A percentile compares a stretch with the other conserved stretches of the same genome.
These are phyloP conservation scores for Nephrotoma appendiculata DNA, from an alignment of 2,888 invertebrate species.

Conservation along the genomic window DNA sequence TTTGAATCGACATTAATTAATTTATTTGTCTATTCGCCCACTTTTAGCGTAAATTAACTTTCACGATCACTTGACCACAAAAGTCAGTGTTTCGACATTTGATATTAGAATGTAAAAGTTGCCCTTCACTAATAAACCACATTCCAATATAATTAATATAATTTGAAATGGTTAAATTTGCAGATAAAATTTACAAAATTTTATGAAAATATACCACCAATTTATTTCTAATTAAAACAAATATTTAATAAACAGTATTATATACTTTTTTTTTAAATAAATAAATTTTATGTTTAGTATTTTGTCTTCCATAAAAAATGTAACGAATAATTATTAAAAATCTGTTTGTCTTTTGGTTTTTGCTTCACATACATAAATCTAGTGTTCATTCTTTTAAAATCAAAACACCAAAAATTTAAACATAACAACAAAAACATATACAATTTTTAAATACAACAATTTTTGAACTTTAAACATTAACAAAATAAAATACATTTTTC, in stretches of 20 bases:
- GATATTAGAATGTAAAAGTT: neutral
- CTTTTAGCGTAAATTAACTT: too few relatives aligned
- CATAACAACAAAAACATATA: neutral
- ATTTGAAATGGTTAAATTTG: neutral
- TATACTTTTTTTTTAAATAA: neutral
- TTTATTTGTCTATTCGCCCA: too few relatives aligned
- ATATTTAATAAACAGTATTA: neutral
- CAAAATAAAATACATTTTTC: neutral
- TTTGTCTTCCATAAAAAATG: neutral
- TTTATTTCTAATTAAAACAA: neutral
- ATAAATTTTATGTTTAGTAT: neutral
- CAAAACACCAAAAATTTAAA: neutral
- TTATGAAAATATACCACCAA: neutral
- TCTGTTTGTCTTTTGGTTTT: neutral
- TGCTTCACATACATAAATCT: neutral
- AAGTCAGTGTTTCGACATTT: neutral
- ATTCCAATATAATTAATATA: neutral
- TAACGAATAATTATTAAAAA: neutral
- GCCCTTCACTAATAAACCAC: neutral
- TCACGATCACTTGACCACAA: too few relatives aligned
- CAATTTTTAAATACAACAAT: neutral
- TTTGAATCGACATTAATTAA: too few relatives aligned
- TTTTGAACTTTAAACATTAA: neutral
- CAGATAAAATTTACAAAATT: neutral
- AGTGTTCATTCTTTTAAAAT: neutral